phyloP scores from a whole-genome alignment of 2,888 invertebrate species.

The Erannis defoliaria region DNA sequence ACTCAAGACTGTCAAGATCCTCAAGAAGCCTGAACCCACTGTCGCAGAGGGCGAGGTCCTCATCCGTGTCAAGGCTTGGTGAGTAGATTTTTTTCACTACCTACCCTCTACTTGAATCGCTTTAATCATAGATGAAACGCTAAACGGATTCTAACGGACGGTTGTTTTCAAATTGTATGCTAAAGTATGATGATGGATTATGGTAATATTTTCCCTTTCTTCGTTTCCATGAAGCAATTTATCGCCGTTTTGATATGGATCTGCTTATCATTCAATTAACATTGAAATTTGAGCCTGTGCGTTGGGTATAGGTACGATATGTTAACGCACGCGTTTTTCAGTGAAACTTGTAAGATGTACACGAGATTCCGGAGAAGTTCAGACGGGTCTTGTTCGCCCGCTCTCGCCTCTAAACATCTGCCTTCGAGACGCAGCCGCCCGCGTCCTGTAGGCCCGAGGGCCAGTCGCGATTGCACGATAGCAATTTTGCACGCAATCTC shows the following conservation, averaged over 20 bases:
- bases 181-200: slow-evolving; percentile 11
- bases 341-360: slow-evolving; percentile 13
- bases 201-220: slow-evolving; percentile 8
- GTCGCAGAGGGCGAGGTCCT: slow-evolving; percentile 91
- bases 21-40: slow-evolving; percentile 92
- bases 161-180: slow-evolving; percentile 18
- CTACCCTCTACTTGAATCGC: slow-evolving; percentile 36
- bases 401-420: slow-evolving; percentile 74
- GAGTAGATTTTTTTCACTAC: slow-evolving; percentile 73
- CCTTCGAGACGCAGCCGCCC: slow-evolving; percentile 62
- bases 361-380: slow-evolving; percentile 36
- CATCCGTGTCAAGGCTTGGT: slow-evolving; percentile 95
- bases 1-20: slow-evolving; percentile 93
- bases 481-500: slow-evolving; percentile 73
- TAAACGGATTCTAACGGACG: background rate
- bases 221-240: slow-evolving; percentile 1
- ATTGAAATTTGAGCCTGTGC: slow-evolving; percentile 7
- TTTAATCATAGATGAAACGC: background rate
- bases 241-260: slow-evolving; percentile 8
- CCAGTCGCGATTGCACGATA: slow-evolving; percentile 35
- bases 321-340: slow-evolving; percentile 17
- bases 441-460: slow-evolving; percentile 55
- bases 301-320: slow-evolving; percentile 13
- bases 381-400: slow-evolving; percentile 54
- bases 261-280: slow-evolving; percentile 5